Base-by-base conservation (phyloP, 2,888 invertebrate genomes). In the Steinernema hermaphroditum region DNA sequence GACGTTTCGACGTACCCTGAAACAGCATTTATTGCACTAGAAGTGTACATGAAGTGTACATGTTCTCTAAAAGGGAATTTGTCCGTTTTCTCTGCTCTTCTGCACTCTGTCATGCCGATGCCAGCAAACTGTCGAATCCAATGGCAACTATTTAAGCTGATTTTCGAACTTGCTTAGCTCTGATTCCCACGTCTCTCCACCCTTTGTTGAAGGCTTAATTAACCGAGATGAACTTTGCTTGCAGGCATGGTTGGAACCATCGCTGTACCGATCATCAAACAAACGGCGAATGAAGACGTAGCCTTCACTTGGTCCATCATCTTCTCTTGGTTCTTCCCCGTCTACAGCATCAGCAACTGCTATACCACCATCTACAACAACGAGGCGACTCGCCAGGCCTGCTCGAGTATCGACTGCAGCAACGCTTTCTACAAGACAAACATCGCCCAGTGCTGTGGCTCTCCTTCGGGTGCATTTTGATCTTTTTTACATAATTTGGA, bases 231-330 rank as follows among this genome's bases (percentile, higher is more conserved):
- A n/a, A n/a, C n/a, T n/a, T n/a, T n/a, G n/a, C n/a, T n/a, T 76
- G 16, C 62, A 78, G 83, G 83, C 57, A 83, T 83, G 82, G 80
- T 82, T 43, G 82, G 83, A 12, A 74, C 80, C 8, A 83, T 83
- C 68, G 82, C 83, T 14, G 77, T 82, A n/a, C 83, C 83, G 9
- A 83, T 83, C 57, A 80, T 83, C 69, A 54, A 37, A 8, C 80
- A 82, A 70, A 81, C 82, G 0, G 75, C 78, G 0, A 46, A 62
- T 41, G 49, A 54, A 14, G 74, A 76, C 62, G 57, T 29, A 2
- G 77, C 78, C 43, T 72, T 78, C 69, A 69, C 57, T 1, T 72
- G 73, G 72, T 79, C 80, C 22, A 37, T 74, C 22, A 50, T 80
- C 44, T 73, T 78, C 46, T 78, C 79, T 19, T 72, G 72, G 44